phyloP scores from a whole-genome alignment of 1,140 invertebrate genomes.

The Antheraea pernyi region DNA sequence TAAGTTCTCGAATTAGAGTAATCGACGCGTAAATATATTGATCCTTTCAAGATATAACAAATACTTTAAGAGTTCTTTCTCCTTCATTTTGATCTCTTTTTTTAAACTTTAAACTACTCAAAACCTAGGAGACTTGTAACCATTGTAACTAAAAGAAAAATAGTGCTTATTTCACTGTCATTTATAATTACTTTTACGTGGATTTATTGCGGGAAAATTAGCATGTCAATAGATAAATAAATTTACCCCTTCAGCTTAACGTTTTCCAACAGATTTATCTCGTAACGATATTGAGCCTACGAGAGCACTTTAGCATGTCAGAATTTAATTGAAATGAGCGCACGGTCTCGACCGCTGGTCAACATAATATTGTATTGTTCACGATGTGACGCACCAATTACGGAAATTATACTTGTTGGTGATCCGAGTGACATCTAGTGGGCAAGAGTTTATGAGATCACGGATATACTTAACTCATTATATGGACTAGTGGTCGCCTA shows the following conservation, averaged over 20 bases:
- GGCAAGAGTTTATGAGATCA: constrained; percentile 31
- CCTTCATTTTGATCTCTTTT: too few relatives aligned
- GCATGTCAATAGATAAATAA: background rate
- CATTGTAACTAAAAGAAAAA: too few relatives aligned
- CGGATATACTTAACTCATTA: too few relatives aligned
- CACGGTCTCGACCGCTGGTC: constrained; percentile 37
- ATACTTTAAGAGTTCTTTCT: too few relatives aligned
- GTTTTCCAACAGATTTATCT: background rate
- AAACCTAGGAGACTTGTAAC: too few relatives aligned
- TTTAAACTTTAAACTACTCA: too few relatives aligned
- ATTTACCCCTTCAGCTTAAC: background rate
- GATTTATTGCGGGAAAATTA: background rate
- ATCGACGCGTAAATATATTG: too few relatives aligned
- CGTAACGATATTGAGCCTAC: constrained; percentile 33
- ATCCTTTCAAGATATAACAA: too few relatives aligned
- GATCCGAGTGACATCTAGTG: constrained; percentile 53
- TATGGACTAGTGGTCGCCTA: too few relatives aligned
- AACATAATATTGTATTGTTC: constrained; percentile 37
- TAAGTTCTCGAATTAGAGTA: too few relatives aligned
- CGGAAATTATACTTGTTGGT: constrained; percentile 31
- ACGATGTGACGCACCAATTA: constrained; percentile 51
- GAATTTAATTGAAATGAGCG: constrained; percentile 66
- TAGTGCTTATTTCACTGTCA: too few relatives aligned
- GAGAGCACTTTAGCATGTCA: constrained; percentile 42
- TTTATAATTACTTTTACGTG: too few relatives aligned